Base-by-base conservation (phyloP, 2,113 vertebrate genomes). In the Xenopus laevis region DNA sequence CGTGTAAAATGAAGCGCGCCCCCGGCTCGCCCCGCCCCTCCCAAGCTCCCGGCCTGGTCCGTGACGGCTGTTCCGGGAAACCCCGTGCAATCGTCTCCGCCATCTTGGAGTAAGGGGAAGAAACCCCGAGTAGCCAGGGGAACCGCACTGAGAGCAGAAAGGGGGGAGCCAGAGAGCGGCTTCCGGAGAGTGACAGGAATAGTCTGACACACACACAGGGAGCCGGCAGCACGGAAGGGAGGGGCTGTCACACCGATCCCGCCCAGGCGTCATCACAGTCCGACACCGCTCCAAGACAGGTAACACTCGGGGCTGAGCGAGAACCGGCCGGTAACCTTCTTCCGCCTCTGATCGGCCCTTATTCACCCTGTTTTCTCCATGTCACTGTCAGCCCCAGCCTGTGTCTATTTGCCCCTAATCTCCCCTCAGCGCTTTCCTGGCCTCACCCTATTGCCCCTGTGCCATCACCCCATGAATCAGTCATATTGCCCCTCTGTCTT, bases 61-160 rank as follows among this genome's bases (percentile, higher is more conserved):
- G 83, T 83, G 64, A 47, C 55, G 87, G 81, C 83, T 79, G 89
- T 91, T 86, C 84, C 90, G 93, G 94, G 93, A 95, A 95, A 93
- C 92, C 94, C 94, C 92, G 94, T 92, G 88, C 81, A 78, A 82
- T 68, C 78, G 55, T 79, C 77, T 86, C 89, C 87, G 90, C 95
- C 95, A 97, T 97, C 93, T 97, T 97, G 94, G 81, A 46, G 53
- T 30, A 10, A 60, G 53, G 59, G 65, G 20, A 50, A n/a, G 68
- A 68, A 33, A 55, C 40, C 40, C 40, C 27, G 69, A 71, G n/a
- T n/a, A 21, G 68, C 10, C 55, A 58, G 30, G 13, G 30, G 44
- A n/a, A 68, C 15, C 45, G 45, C n/a, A 45, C 18, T 62, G 74
- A 71, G 47, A 58, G 65, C n/a, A 45, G 0, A 57, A 12, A 13